These are phyloP conservation scores for Sapajus apella DNA, from an alignment of 2,113 vertebrate species.

Conservation along the genomic window DNA sequence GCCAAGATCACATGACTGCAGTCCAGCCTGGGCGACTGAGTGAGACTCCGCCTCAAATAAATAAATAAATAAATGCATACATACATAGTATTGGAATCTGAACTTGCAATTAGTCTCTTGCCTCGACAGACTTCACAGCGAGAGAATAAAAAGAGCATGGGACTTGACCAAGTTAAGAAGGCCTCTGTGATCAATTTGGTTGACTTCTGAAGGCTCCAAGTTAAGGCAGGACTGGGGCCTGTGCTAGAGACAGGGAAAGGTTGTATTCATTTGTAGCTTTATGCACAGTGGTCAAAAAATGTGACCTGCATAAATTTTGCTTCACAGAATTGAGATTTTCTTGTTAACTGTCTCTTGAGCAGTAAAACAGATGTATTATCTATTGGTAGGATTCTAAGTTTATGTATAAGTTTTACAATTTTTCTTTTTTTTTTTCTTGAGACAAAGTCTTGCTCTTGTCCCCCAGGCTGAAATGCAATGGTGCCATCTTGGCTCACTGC, in stretches of 20 bases:
- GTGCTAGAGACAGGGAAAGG: neutral
- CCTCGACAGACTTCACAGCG: neutral
- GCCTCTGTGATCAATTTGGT: neutral
- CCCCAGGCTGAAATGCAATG: too few species aligned
- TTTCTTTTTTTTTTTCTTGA: neutral
- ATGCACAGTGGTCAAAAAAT: neutral
- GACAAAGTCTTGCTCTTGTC: too few species aligned
- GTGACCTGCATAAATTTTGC: slow-evolving; percentile 14
- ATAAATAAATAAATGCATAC: too few species aligned
- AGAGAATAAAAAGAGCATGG: slow-evolving; percentile 11
- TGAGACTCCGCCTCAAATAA: too few species aligned
- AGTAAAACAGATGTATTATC: neutral
- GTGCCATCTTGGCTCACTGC: too few species aligned
- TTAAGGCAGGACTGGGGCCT: neutral
- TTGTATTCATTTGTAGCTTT: slow-evolving; percentile 34
- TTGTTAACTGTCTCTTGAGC: neutral
- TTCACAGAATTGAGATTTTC: slow-evolving; percentile 40
- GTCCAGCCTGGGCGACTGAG: too few species aligned
- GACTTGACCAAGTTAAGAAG: slow-evolving; percentile 32
- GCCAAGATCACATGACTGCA: too few species aligned
- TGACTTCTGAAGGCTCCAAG: neutral
- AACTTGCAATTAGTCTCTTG: neutral
- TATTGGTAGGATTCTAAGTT: neutral
- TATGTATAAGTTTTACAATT: neutral
- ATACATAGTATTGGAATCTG: neutral